Evolutionary conservation across 2,113 vertebrate genomes (phyloP).

Genomic region (Acrocephalus arundinaceus): DNA sequence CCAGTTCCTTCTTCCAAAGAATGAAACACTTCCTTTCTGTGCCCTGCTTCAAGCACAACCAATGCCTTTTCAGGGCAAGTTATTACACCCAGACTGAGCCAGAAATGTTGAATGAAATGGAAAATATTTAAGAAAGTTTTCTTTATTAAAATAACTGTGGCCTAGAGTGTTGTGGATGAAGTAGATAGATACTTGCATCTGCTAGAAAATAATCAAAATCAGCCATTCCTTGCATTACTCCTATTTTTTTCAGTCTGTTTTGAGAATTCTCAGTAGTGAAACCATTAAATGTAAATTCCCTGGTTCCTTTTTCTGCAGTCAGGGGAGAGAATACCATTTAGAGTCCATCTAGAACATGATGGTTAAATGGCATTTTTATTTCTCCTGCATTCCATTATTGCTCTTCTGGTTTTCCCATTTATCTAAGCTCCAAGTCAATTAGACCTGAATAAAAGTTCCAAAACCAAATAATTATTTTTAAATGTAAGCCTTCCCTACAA

Average conservation of each 20-base stretch:
- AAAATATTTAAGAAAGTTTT: constrained; percentile 19
- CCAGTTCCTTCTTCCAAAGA: neutral
- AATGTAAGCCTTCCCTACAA: neutral
- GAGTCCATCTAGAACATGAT: neutral
- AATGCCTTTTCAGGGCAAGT: neutral
- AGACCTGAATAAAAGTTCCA: neutral
- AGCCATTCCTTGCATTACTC: neutral
- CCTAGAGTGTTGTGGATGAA: neutral
- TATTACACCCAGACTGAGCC: neutral
- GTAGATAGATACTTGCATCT: neutral
- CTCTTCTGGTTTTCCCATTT: constrained; percentile 33
- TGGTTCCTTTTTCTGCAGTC: neutral
- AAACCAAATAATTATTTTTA: neutral
- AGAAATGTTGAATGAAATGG: neutral
- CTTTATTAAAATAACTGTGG: neutral
- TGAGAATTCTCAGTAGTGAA: neutral
- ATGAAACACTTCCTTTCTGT: neutral
- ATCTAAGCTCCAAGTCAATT: neutral
- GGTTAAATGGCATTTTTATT: neutral
- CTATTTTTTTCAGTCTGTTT: neutral
- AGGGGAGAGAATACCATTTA: neutral
- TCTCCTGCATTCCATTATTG: neutral
- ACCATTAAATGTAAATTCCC: neutral
- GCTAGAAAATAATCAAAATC: neutral
- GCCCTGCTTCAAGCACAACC: neutral